Base-by-base conservation (phyloP, 2,888 invertebrate species). In the Drosophila neutralis region DNA sequence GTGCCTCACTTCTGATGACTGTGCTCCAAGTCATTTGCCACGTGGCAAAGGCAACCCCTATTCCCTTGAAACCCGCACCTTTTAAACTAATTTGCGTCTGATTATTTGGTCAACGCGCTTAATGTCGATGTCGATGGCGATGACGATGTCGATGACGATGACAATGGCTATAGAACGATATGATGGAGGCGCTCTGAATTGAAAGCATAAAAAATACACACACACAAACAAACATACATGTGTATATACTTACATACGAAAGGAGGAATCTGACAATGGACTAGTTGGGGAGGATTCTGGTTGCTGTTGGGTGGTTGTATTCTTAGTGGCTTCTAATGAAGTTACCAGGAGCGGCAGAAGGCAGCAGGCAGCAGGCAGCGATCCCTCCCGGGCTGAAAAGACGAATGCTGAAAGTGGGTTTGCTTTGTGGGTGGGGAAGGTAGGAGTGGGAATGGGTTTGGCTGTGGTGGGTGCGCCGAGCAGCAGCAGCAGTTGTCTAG, bases 271-370 rank as follows among this genome's bases (percentile, higher is more conserved):
- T 33, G 5, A 33, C n/a, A 29, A 7, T 29, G 6, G 21, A 24
- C 6, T 13, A 18, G 36, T 21, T n/a, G 10, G 11, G 27, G 21
- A 29, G 13, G 15, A 4, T 18, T 11, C 11, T 15, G 58, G 42
- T 31, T 40, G 27, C 49, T 56, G 31, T 10, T 11, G 48, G 57
- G 68, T 45, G 73, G 52, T 63, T 70, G 74, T 78, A 65, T 69
- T 80, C 80, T 80, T 86, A 72, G 86, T 76, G 66, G 81, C 69
- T 77, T 83, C 77, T 83, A 83, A 83, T 83, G 87, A 86, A 83
- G 83, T 83, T 83, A 29, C 45, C 52, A 70, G 51, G 31, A 52
- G 61, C 52, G 52, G 45, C 31, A 31, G 51, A 8, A 3, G 29
- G 11, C 29, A 45, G 13, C 33, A 53, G 52, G 53, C 31, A 42